Base-by-base conservation (phyloP, 2,797 vertebrate genomes). In the Sebastes variabilis region DNA sequence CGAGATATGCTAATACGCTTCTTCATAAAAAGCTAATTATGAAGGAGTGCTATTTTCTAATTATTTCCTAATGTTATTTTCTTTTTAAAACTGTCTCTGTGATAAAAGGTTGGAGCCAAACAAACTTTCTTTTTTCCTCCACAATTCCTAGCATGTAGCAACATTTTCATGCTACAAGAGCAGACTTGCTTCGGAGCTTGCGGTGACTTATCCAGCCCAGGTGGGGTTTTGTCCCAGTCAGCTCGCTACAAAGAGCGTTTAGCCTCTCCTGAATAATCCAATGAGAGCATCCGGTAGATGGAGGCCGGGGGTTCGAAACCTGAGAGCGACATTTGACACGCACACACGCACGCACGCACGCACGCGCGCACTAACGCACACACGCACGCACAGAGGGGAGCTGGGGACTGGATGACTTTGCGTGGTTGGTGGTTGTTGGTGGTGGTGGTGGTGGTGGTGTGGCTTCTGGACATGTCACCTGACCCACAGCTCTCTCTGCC, bases 191-290 rank as follows among this genome's bases (percentile, higher is more conserved):
- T 71, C 18, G 29, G 29, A 77, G 75, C 78, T 79, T 76, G 74
- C 62, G 74, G 81, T 64, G 58, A 81, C 76, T 92, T 83, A 85
- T 74, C 78, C 85, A 71, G 71, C 84, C 88, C 89, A 89, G 93
- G 91, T 92, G 89, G 89, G 93, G 89, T 92, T 95, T 95, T 95
- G 94, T 95, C 88, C 83, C 79, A 77, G 88, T 92, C 92, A 90
- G 92, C 76, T 88, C 34, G 22, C 87, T 89, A 95, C 95, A 95
- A 95, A 95, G 88, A 90, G 87, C 94, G 83, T 96, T 96, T 96
- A 95, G 94, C 94, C 88, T 92, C 93, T 95, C 89, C 85, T 96
- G 92, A 96, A 96, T 96, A 95, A 96, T 95, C 94, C 93, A 95
- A 91, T 83, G 90, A 91, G 88, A 93, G 89, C 92, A 87, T 88